Evolutionary conservation across 2,797 vertebrate genomes (phyloP), one percentile per base, ranked within the genome.

Genomic region (Danio albolineatus): DNA sequence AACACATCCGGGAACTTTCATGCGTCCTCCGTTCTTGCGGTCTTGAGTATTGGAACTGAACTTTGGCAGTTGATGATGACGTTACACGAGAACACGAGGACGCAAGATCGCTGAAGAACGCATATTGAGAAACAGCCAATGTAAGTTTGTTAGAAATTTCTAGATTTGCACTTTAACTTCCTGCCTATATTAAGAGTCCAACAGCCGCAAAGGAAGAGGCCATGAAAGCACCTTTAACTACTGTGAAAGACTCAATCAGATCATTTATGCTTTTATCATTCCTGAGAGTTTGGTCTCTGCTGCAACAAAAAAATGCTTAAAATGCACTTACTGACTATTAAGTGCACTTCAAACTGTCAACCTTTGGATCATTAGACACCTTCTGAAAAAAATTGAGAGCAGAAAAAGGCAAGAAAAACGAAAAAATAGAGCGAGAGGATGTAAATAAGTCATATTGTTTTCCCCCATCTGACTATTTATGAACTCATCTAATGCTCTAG

Each of bases 401-500:
- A 41, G 14, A 48, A 13, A 16, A 5, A 56, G 51, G 19, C 54
- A 59, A 65, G 10, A 75, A 62, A 69, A 21, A 8, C n/a, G 19
- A 67, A 46, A 28, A 57, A 7, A 44, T 38, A 48, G 48, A 80
- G 39, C 46, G 39, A 69, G 64, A 72, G 16, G 56, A 16, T 73
- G 72, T 64, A 54, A 71, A 82, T 44, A 53, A 10, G 54, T 21
- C 43, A 76, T 71, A 54, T 76, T 76, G 56, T 69, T 72, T 78
- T 60, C 53, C 41, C 48, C 28, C 53, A 28, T 46, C 54, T 75
- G 73, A 61, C 41, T 69, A 41, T 75, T 69, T 70, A 44, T 71
- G 48, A 70, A 81, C 28, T 49, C 73, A 71, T 72, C 57, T 76
- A 57, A 70, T 64, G 41, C 59, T 62, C 17, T 43, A 16, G 77